A percentile compares a stretch with the other conserved stretches of the same genome.
Evolutionary conservation across 2,113 vertebrate species (phyloP).

Genomic region (Cololabis saira): DNA sequence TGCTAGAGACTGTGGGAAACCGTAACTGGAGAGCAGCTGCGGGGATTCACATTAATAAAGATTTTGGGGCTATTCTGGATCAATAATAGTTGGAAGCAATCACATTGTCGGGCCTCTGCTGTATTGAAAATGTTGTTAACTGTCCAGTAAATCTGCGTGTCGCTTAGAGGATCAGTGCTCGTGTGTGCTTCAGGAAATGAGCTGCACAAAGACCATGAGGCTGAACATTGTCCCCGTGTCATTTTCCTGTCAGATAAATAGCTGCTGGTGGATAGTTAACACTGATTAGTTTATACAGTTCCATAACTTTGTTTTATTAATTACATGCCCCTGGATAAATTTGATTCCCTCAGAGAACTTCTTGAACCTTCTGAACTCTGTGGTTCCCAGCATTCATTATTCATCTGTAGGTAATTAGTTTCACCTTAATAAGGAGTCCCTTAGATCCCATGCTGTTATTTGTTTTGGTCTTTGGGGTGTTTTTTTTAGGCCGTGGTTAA

Average conservation of each 20-base stretch:
- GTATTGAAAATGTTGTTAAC: constrained; percentile 1
- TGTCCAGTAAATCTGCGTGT: constrained; percentile 17
- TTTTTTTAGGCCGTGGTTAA: constrained; percentile 26
- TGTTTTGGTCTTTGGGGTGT: too few relatives aligned
- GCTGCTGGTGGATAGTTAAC: not conserved
- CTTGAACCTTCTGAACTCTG: not conserved
- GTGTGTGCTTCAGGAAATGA: constrained; percentile 33
- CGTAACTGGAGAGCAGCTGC: constrained; percentile 1
- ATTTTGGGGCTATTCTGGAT: constrained; percentile 32
- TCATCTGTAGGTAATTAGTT: constrained; percentile 52
- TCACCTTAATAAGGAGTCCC: constrained; percentile 32
- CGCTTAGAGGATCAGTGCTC: not conserved
- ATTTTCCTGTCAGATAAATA: constrained; percentile 6
- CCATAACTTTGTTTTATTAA: not conserved
- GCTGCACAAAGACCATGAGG: constrained; percentile 8
- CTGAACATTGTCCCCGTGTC: not conserved
- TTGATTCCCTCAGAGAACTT: constrained; percentile 8
- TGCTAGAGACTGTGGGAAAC: not conserved
- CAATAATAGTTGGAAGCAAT: constrained; percentile 19
- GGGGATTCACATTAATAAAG: constrained; percentile 9
- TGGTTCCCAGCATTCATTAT: constrained; percentile 24
- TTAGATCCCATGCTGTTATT: constrained; percentile 29
- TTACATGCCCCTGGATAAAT: not conserved
- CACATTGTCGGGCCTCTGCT: constrained; percentile 1
- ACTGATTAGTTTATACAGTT: not conserved